Evolutionary conservation across 2,888 invertebrate genomes (phyloP).

Genomic region (Tenthredo notha): DNA sequence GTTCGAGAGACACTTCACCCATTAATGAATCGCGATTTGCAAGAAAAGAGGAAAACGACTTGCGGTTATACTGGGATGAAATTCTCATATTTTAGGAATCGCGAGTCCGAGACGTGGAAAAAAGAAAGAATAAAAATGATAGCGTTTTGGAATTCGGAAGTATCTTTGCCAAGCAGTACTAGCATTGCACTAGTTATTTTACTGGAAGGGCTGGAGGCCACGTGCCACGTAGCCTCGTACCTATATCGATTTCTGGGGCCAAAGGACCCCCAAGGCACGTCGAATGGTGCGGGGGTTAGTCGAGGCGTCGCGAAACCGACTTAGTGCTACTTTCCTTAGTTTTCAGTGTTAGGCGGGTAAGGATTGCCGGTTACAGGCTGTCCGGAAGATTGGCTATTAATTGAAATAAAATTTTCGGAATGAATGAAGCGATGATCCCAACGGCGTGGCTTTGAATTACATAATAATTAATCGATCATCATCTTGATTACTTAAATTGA

Average conservation of each 20-base stretch:
- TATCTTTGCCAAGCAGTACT: background rate
- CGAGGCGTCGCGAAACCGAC: constrained; percentile 19
- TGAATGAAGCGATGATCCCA: background rate
- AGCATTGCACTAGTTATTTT: background rate
- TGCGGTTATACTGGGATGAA: background rate
- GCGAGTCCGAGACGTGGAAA: background rate
- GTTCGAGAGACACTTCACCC: background rate
- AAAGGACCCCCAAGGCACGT: constrained; percentile 11
- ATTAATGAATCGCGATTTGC: background rate
- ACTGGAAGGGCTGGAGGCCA: constrained; percentile 4
- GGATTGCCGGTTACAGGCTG: background rate
- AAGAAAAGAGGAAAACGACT: background rate
- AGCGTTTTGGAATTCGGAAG: background rate
- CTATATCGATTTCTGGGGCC: constrained; percentile 41
- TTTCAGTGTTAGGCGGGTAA: background rate
- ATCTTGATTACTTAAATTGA: constrained; percentile 36
- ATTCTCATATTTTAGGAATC: background rate
- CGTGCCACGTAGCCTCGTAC: constrained; percentile 23
- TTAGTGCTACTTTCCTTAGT: background rate
- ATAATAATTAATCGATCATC: constrained; percentile 34
- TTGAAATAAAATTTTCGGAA: background rate
- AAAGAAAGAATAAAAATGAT: too few species aligned
- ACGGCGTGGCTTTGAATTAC: background rate
- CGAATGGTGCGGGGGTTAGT: constrained; percentile 26
- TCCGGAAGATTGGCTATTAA: constrained; percentile 18